A percentile compares a stretch with the other conserved stretches of the same genome.
These are phyloP conservation scores for Melanocharis versteri DNA, from an alignment of 2,113 vertebrate species.

Conservation along the genomic window DNA sequence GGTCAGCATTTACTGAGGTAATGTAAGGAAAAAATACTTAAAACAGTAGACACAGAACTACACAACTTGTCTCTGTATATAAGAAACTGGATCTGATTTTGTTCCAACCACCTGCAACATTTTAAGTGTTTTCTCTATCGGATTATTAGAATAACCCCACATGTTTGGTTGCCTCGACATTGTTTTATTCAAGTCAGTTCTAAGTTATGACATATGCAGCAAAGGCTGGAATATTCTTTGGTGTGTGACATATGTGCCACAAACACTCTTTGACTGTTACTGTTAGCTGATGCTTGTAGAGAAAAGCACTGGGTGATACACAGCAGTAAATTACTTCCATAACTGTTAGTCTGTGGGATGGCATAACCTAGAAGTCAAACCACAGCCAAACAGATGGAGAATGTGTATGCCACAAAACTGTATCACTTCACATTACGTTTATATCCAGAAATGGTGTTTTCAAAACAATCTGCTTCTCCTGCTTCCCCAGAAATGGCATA, in stretches of 20 bases:
- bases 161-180: neutral
- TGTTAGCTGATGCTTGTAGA: neutral
- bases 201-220: neutral
- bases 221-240: neutral
- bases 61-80: neutral
- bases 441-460: neutral
- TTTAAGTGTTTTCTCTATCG: neutral
- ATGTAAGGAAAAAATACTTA: neutral
- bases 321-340: constrained; percentile 23
- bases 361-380: constrained; percentile 26
- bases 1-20: neutral
- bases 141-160: neutral
- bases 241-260: constrained; percentile 1
- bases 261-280: neutral
- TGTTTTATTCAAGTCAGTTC: neutral
- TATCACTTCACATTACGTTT: neutral
- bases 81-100: neutral
- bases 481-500: neutral
- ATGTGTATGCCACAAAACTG: neutral
- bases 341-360: constrained; percentile 27
- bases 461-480: neutral
- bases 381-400: constrained; percentile 40
- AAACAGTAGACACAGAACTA: neutral
- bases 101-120: neutral
- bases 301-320: neutral